Evolutionary conservation across 2,113 vertebrate species (phyloP).

Genomic region (Bubo scandiacus): DNA sequence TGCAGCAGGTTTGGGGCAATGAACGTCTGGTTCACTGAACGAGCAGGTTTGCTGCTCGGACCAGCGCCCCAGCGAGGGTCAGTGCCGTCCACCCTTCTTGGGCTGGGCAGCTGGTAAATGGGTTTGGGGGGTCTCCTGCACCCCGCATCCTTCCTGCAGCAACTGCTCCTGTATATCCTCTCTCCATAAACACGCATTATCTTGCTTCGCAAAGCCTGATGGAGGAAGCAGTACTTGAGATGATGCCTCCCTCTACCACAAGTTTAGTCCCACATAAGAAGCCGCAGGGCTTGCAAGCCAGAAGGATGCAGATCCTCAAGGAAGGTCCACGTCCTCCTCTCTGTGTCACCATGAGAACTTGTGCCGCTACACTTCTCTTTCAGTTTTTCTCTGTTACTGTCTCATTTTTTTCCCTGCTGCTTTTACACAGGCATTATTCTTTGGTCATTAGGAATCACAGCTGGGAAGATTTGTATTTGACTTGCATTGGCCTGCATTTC

Average conservation of each 20-base stretch:
- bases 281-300: neutral
- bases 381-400: neutral
- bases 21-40: neutral
- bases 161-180: neutral
- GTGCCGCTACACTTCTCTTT: neutral
- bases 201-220: neutral
- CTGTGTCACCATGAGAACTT: neutral
- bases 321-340: neutral
- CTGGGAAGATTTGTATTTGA: conserved; percentile 28
- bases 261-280: neutral
- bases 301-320: neutral
- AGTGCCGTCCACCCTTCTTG: neutral
- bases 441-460: conserved; percentile 40
- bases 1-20: neutral
- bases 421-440: conserved; percentile 12
- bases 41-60: neutral
- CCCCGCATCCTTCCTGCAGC: neutral
- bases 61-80: accelerated
- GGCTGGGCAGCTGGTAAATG: neutral
- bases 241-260: neutral
- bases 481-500: conserved; percentile 12
- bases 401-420: neutral
- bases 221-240: neutral
- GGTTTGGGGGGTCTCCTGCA: neutral
- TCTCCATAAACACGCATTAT: neutral